Percentiles rank a stretch among this genome's conserved stretches.
Evolutionary conservation across 1,140 invertebrate genomes (phyloP).

Genomic region (Drosophila subobscura): DNA sequence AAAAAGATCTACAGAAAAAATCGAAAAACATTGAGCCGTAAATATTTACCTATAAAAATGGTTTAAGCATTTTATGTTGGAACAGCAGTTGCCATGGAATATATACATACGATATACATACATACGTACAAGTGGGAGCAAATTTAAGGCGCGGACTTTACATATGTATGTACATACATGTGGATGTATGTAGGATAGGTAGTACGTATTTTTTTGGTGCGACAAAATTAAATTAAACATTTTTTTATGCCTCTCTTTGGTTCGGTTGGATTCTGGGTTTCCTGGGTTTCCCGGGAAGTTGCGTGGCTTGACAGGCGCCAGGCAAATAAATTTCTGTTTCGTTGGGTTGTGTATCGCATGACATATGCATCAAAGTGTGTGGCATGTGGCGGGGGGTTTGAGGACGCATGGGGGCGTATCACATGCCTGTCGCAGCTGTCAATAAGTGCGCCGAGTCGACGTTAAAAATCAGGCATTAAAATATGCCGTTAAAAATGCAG

Average conservation of each 20-base stretch:
- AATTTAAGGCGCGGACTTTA: slow-evolving; percentile 26
- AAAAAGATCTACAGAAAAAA: slow-evolving; percentile 1
- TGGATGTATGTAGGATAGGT: too few relatives aligned
- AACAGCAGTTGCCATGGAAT: slow-evolving; percentile 70
- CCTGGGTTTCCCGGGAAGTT: slow-evolving; percentile 9
- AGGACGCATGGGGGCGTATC: slow-evolving; percentile 13
- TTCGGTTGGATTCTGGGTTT: background rate
- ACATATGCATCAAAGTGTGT: slow-evolving; percentile 73
- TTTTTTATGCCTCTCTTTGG: slow-evolving; percentile 63
- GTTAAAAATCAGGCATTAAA: slow-evolving; percentile 81
- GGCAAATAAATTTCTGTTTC: slow-evolving; percentile 75
- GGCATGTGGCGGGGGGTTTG: background rate
- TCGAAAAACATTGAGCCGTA: slow-evolving; percentile 17
- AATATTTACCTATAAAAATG: slow-evolving; percentile 76
- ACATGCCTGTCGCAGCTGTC: slow-evolving; percentile 72
- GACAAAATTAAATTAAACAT: slow-evolving; percentile 75
- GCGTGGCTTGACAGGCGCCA: slow-evolving; percentile 41
- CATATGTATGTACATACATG: background rate
- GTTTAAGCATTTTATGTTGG: slow-evolving; percentile 79
- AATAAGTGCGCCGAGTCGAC: slow-evolving; percentile 77
- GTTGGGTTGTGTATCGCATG: slow-evolving; percentile 69
- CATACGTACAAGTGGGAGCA: slow-evolving; percentile 5
- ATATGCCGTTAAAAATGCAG: slow-evolving; percentile 80
- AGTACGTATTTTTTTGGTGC: slow-evolving; percentile 39
- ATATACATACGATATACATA: slow-evolving; percentile 3